Conservation (phyloP, 2,113 vertebrate species). For the Centrocercus urophasianus region DNA sequence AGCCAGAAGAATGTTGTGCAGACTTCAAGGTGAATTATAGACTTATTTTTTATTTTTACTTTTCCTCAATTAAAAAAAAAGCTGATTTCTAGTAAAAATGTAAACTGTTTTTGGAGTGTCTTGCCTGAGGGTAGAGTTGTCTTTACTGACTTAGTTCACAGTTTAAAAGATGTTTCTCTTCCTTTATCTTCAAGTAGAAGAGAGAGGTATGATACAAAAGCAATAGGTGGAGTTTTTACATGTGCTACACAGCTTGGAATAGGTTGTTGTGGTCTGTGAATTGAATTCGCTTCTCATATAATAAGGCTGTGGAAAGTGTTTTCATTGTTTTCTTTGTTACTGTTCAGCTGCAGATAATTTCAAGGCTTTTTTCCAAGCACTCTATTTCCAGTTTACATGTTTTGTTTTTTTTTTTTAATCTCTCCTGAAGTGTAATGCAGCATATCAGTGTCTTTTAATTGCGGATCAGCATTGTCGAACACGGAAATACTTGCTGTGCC, state of each 20-base stretch:
- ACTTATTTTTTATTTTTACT: not conserved
- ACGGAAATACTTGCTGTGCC: conserved; percentile 92
- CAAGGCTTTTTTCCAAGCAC: rapidly evolving
- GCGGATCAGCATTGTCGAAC: conserved; percentile 95
- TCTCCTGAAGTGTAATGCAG: conserved; percentile 87
- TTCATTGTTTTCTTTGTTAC: not conserved
- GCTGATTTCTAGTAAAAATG: not conserved
- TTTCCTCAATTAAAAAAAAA: not conserved
- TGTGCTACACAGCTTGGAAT: not conserved
- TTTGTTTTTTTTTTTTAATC: not conserved
- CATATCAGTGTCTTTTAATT: conserved; percentile 94
- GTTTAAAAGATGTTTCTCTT: not conserved
- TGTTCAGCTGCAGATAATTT: not conserved
- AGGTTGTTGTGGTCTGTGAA: not conserved
- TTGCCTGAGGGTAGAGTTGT: not conserved
- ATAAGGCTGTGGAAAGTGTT: not conserved
- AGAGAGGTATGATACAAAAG: not conserved
- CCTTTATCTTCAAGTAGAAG: not conserved
- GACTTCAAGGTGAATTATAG: not conserved
- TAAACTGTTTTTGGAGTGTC: not conserved
- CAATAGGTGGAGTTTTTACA: not conserved
- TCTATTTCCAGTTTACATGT: not conserved
- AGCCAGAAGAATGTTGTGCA: not conserved
- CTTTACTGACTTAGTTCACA: not conserved
- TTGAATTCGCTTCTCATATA: not conserved